Percentiles rank a stretch among this genome's conserved stretches.
phyloP scores from a whole-genome alignment of 2,113 vertebrate species.

The Epinephelus fuscoguttatus region DNA sequence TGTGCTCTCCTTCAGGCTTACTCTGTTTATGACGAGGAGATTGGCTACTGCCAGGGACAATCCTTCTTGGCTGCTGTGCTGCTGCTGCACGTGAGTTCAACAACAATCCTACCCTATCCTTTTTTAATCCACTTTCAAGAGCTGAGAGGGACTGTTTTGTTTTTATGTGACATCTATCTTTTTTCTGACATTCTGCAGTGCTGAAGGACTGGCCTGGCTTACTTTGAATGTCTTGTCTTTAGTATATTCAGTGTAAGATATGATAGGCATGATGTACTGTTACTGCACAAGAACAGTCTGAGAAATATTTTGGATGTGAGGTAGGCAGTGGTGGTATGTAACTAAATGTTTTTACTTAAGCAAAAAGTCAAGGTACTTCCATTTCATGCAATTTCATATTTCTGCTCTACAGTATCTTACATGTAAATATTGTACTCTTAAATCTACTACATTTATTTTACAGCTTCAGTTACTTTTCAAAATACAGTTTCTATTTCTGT shows the following conservation, averaged over 20 bases:
- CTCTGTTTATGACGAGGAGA: slow-evolving; percentile 98
- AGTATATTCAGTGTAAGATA: background rate
- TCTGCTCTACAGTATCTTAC: too few species aligned
- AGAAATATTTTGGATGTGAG: background rate
- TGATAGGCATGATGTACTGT: background rate
- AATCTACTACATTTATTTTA: too few species aligned
- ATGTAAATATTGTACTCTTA: too few species aligned
- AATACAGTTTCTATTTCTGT: too few species aligned
- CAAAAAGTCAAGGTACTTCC: too few species aligned
- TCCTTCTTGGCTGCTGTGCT: slow-evolving; percentile 98
- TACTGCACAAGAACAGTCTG: background rate
- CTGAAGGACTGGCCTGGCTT: background rate
- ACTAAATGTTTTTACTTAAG: too few species aligned
- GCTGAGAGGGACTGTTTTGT: slow-evolving; percentile 31
- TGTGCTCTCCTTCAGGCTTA: slow-evolving; percentile 87
- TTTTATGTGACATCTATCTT: slow-evolving; percentile 50
- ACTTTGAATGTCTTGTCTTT: background rate
- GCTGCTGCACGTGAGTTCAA: slow-evolving; percentile 93
- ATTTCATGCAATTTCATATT: too few species aligned
- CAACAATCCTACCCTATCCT: slow-evolving; percentile 36
- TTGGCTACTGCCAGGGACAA: slow-evolving; percentile 98
- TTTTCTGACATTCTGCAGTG: slow-evolving; percentile 12
- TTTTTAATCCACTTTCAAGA: slow-evolving; percentile 35
- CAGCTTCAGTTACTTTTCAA: too few species aligned
- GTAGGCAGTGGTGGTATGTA: too few species aligned